Percentiles rank a stretch among this genome's conserved stretches.
These are phyloP conservation scores for Lottia scabra DNA, from an alignment of 2,888 invertebrate species.

Conservation along the genomic window DNA sequence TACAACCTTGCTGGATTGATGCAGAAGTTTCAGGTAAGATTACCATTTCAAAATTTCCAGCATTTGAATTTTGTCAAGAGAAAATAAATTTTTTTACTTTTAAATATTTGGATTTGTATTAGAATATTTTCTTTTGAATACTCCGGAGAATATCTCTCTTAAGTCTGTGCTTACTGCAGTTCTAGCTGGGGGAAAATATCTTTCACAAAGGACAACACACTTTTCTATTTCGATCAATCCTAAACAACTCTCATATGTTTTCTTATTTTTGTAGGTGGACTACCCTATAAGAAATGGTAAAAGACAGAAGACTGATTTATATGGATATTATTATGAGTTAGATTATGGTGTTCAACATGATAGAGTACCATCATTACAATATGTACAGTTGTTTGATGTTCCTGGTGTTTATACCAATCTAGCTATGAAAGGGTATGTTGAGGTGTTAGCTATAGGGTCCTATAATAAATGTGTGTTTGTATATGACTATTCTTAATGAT, in stretches of 20 bases:
- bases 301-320: conserved; percentile 27
- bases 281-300: conserved; percentile 43
- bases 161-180: no score
- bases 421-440: conserved; percentile 44
- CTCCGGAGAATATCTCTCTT: no score
- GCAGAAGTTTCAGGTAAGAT: conserved; percentile 46
- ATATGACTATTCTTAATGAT: conserved; percentile 36
- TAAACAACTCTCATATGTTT: no score
- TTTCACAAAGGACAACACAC: no score
- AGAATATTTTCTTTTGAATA: no score
- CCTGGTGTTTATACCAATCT: conserved; percentile 39
- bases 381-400: conserved; percentile 53
- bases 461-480: conserved; percentile 43
- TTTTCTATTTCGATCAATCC: no score
- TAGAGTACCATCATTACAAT: conserved; percentile 46
- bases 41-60: background rate
- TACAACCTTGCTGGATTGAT: conserved; percentile 46
- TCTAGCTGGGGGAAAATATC: no score
- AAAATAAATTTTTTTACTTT: no score
- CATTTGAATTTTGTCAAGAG: no score
- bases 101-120: no score
- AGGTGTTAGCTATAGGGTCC: conserved; percentile 38
- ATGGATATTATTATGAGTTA: conserved; percentile 57
- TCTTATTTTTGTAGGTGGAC: conserved; percentile 42
- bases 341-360: conserved; percentile 52